Conservation (phyloP, 2,888 invertebrate genomes). For the Erynnis tages region DNA sequence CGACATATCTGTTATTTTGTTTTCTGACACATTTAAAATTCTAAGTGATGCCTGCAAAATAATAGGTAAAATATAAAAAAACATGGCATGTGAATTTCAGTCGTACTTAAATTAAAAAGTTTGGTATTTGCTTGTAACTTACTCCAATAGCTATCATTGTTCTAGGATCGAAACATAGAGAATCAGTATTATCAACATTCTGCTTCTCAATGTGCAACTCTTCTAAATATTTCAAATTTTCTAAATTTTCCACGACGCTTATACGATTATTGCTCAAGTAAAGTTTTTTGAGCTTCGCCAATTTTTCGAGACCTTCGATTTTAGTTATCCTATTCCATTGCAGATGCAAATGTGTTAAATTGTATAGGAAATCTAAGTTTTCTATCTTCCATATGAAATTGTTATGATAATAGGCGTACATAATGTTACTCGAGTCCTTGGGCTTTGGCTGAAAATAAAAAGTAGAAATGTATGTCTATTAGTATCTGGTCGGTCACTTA, state of each 20-base stretch:
- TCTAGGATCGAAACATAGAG: constrained; percentile 85
- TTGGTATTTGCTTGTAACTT: constrained; percentile 35
- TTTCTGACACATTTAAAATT: constrained; percentile 83
- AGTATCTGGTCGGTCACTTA: too few relatives aligned
- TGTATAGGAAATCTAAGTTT: constrained; percentile 84
- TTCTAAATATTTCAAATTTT: constrained; percentile 79
- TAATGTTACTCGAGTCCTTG: constrained; percentile 67
- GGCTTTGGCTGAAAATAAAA: constrained; percentile 54
- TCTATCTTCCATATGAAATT: constrained; percentile 89
- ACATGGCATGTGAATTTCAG: too few relatives aligned
- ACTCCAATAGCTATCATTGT: constrained; percentile 82
- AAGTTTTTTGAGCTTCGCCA: constrained; percentile 87
- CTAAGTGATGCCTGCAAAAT: constrained; percentile 77
- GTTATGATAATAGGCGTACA: constrained; percentile 88
- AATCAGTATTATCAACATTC: constrained; percentile 74
- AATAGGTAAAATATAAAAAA: too few relatives aligned
- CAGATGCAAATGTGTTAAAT: constrained; percentile 86
- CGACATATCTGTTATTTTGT: constrained; percentile 79
- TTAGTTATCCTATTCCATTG: constrained; percentile 89
- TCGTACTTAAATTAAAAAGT: too few relatives aligned
- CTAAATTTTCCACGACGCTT: constrained; percentile 85
- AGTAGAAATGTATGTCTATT: constrained; percentile 6
- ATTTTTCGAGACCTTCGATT: constrained; percentile 83
- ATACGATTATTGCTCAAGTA: constrained; percentile 88
- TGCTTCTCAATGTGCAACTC: constrained; percentile 87